Conservation (phyloP, 2,113 vertebrate genomes). For the Triplophysa siluroides region DNA sequence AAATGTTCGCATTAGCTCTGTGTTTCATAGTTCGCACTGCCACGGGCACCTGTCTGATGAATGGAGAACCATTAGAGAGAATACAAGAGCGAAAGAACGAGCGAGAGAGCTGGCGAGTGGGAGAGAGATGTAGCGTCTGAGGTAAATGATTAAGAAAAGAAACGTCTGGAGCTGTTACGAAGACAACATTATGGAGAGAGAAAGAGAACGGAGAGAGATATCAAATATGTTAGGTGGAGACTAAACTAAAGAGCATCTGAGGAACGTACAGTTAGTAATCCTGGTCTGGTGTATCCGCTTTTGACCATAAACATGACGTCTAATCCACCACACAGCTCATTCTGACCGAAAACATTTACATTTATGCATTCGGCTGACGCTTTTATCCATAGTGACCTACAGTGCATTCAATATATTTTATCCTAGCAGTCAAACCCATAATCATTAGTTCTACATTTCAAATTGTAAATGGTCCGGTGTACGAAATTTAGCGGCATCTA, state of each 20-base stretch:
- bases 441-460: too few relatives aligned
- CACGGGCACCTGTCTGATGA: slow-evolving; percentile 26
- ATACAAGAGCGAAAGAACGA: slow-evolving; percentile 8
- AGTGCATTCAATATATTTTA: too few relatives aligned
- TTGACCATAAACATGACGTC: background rate
- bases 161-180: background rate
- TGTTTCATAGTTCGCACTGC: slow-evolving; percentile 1
- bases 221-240: background rate
- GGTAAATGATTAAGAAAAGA: background rate
- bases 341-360: too few relatives aligned
- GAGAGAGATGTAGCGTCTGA: background rate
- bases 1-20: slow-evolving; percentile 39
- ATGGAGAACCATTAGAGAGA: slow-evolving; percentile 28
- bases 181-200: background rate
- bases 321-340: slow-evolving; percentile 4
- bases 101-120: background rate
- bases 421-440: too few relatives aligned
- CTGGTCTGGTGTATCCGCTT: slow-evolving; percentile 8
- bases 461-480: too few relatives aligned
- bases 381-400: background rate
- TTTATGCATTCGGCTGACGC: too few relatives aligned
- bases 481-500: too few relatives aligned
- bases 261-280: background rate
- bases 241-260: background rate
- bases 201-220: background rate